Evolutionary conservation across 2,888 invertebrate species (phyloP).

Genomic region (Atherix ibis): DNA sequence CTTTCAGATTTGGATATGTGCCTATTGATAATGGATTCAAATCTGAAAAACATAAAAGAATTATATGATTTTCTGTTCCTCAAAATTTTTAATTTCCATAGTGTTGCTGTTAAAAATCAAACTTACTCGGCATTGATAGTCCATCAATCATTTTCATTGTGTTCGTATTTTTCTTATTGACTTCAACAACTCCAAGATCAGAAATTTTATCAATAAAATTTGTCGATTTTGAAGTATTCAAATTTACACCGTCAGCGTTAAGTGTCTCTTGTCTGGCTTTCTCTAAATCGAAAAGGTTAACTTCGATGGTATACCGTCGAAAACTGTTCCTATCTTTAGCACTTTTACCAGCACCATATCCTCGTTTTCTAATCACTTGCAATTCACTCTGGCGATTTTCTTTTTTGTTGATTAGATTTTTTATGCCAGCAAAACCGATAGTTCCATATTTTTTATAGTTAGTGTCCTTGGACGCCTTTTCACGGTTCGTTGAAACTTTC

Average conservation of each 20-base stretch:
- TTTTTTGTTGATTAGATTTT: slow-evolving; percentile 3
- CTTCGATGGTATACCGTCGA: slow-evolving; percentile 15
- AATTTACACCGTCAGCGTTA: not conserved
- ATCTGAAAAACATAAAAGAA: slow-evolving; percentile 7
- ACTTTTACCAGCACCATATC: slow-evolving; percentile 7
- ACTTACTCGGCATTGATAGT: slow-evolving; percentile 9
- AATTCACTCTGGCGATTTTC: slow-evolving; percentile 1
- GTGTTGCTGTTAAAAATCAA: not conserved
- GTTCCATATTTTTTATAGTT: slow-evolving; percentile 8
- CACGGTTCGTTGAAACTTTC: slow-evolving; percentile 6
- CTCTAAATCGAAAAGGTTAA: slow-evolving; percentile 12
- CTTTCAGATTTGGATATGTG: slow-evolving; percentile 12
- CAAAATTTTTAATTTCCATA: not conserved
- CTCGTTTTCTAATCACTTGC: slow-evolving; percentile 9
- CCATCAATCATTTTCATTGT: slow-evolving; percentile 6
- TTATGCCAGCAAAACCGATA: slow-evolving; percentile 8
- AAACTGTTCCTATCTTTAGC: slow-evolving; percentile 9
- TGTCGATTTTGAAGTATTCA: slow-evolving; percentile 10
- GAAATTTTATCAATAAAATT: slow-evolving; percentile 10
- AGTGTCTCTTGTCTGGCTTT: slow-evolving; percentile 8
- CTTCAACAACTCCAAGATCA: slow-evolving; percentile 1
- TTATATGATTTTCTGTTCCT: not conserved
- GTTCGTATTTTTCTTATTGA: slow-evolving; percentile 4
- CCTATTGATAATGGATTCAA: slow-evolving; percentile 8
- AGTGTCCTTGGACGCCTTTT: not conserved